Base-by-base conservation (phyloP, 2,888 invertebrate species). In the Cyclophora albipunctata region DNA sequence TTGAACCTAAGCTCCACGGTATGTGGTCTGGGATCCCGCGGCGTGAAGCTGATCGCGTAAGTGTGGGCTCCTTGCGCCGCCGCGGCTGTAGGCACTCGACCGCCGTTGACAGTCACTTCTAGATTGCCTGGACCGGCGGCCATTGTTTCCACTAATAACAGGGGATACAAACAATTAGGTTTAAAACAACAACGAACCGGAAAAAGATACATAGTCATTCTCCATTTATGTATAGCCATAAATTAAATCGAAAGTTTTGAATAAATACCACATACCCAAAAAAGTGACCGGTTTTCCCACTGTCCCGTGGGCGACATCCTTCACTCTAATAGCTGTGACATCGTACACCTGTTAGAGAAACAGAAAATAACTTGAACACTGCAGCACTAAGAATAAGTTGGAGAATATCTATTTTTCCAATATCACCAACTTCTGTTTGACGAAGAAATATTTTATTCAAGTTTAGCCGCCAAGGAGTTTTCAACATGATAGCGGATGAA, bases 91-190 rank as follows among this genome's bases (percentile, higher is more conserved):
- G 98, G 98, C 40, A 99, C 98, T 55, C 97, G 92, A 0, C 99
- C 99, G 4, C 98, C 98, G 73, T 99, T 99, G 35, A 99, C 98
- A 0, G 98, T 98, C 53, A 99, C 99, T 82, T 99, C 99, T 44
- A 99, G 89, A 82, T 99, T 99, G 34, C 99, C 99, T 0, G 99
- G 98, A 20, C 99, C 99, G 3, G 99, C 99, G 80, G 98, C 96
- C 73, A 97, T 96, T 7, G 99, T 99, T 84, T 99, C 99, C 75
- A 99, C 97, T 96, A 71, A 6, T 49, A 6, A 52, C 1, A 49
- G 34, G 45, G 45, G 40, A 37, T 37, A 37, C n/a, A 37, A 37
- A 37, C 5, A 37, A 20, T 20, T 37, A 37, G 37, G 5, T 37
- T 37, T 37, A 37, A 4, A 4, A 5, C 37, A 5, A 37, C 5